Conservation (phyloP, 1,140 invertebrate species). For the Coenobita brevimanus region DNA sequence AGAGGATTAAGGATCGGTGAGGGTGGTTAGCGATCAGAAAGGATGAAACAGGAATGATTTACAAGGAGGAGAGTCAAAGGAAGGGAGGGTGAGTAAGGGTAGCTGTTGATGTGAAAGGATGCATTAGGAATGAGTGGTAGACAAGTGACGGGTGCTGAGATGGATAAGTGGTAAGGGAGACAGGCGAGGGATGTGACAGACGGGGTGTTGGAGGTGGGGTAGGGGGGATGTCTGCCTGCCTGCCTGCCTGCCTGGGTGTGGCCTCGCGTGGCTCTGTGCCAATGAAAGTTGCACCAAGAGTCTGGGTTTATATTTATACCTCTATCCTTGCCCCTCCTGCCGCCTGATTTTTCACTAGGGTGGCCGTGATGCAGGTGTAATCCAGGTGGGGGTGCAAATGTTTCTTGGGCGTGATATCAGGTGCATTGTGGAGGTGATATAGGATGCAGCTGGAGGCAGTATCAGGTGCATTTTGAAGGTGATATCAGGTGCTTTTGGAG, state of each 20-base stretch:
- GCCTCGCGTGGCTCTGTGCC: constrained; percentile 45
- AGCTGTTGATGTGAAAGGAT: not conserved
- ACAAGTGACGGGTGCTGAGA: not conserved
- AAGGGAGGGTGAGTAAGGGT: not conserved
- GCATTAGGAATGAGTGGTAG: not conserved
- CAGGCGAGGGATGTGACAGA: not conserved
- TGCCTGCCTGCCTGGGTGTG: constrained; percentile 47
- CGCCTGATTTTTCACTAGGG: too few species aligned
- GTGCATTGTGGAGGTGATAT: too few species aligned
- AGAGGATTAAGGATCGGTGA: too few species aligned
- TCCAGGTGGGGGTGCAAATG: too few species aligned
- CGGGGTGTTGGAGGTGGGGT: not conserved
- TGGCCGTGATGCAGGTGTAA: too few species aligned
- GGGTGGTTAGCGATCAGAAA: too few species aligned
- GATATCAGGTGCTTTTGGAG: too few species aligned
- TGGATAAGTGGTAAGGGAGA: not conserved
- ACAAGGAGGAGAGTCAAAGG: too few species aligned
- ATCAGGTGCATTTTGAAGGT: too few species aligned
- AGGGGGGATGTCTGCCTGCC: constrained; percentile 6
- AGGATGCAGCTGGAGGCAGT: too few species aligned
- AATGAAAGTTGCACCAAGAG: constrained; percentile 45
- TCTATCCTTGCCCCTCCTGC: constrained; percentile 18
- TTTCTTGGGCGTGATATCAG: too few species aligned
- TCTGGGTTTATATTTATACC: constrained; percentile 9
- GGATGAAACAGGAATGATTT: too few species aligned